phyloP scores from a whole-genome alignment of 2,888 invertebrate species.

The Scaptomyza flava region DNA sequence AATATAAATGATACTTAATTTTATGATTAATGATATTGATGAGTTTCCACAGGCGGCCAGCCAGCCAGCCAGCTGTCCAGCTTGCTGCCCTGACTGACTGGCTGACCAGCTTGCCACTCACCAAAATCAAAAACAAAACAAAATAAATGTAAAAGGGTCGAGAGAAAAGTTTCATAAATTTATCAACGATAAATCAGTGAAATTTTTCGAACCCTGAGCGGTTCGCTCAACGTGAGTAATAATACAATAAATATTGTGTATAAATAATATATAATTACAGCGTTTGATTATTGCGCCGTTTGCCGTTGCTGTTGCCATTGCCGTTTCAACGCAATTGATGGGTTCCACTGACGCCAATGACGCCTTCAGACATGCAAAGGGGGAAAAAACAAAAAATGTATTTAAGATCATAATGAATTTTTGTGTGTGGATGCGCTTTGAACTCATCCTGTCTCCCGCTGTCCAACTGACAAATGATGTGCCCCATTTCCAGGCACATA shows the following conservation, averaged over 20 bases:
- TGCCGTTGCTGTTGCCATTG: constrained; percentile 19
- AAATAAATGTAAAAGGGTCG: constrained; percentile 33
- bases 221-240: constrained; percentile 48
- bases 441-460: constrained; percentile 23
- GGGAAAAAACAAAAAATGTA: constrained; percentile 5
- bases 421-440: constrained; percentile 12
- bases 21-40: constrained; percentile 81
- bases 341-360: constrained; percentile 59
- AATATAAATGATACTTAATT: constrained; percentile 83
- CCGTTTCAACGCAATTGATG: constrained; percentile 43
- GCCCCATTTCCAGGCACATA: constrained; percentile 42
- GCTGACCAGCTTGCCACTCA: constrained; percentile 20
- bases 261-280: constrained; percentile 79
- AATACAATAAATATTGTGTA: constrained; percentile 72
- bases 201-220: constrained; percentile 22
- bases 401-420: constrained; percentile 35
- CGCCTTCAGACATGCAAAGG: constrained; percentile 46
- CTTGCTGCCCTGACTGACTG: constrained; percentile 19
- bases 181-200: constrained; percentile 77
- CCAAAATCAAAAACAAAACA: not conserved
- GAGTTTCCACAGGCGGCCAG: constrained; percentile 70
- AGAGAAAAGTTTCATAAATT: constrained; percentile 67
- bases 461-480: constrained; percentile 66
- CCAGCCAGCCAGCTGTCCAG: constrained; percentile 10
- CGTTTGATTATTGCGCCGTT: constrained; percentile 61